A percentile compares a stretch with the other conserved stretches of the same genome.
phyloP scores from a whole-genome alignment of 2,113 vertebrate genomes.

The Strigops habroptila region DNA sequence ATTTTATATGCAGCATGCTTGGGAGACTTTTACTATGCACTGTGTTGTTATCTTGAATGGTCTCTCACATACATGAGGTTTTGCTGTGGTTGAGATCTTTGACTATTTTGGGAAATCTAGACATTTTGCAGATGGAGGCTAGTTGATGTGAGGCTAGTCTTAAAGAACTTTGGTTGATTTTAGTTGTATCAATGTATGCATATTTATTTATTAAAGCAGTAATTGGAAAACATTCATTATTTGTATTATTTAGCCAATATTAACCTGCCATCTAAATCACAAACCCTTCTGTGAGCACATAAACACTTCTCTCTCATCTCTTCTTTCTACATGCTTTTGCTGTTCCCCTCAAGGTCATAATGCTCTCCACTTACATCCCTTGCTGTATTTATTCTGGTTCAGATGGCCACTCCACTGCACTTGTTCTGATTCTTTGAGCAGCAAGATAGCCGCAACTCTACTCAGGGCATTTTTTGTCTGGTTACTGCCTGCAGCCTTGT shows the following conservation, averaged over 20 bases:
- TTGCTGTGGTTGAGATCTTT: not conserved
- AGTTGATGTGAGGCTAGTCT: not conserved
- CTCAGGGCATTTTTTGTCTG: not conserved
- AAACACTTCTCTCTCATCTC: not conserved
- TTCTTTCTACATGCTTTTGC: not conserved
- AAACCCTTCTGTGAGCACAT: not conserved
- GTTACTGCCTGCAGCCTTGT: not conserved
- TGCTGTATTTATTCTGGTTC: not conserved
- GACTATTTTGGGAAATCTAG: not conserved
- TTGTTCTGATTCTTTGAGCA: not conserved
- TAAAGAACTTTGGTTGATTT: not conserved
- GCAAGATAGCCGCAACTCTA: not conserved
- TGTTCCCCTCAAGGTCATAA: not conserved
- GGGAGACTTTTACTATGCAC: fast-evolving
- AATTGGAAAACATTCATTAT: not conserved
- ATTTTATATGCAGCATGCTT: not conserved
- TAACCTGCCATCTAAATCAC: not conserved
- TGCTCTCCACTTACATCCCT: not conserved
- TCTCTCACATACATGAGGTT: not conserved
- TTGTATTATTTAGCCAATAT: not conserved
- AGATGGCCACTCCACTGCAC: not conserved
- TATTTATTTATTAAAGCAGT: not conserved
- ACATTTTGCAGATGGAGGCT: not conserved
- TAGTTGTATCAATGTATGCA: not conserved
- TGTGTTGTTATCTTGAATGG: not conserved